Base-by-base conservation (phyloP, 2,113 vertebrate genomes). In the Grantiella picta region DNA sequence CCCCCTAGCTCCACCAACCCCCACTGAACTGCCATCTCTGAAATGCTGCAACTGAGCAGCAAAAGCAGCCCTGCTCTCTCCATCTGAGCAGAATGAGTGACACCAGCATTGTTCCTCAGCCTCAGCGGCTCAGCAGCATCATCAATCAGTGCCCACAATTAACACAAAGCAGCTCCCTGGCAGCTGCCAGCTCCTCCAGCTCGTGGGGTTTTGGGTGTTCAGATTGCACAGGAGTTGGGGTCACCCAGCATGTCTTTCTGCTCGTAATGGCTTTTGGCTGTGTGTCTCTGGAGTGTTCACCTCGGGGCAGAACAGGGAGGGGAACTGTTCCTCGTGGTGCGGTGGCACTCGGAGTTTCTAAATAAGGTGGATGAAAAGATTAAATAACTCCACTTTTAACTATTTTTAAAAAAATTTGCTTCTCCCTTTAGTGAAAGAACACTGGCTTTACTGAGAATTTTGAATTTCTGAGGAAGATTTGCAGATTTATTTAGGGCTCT, bases 121-220 rank as follows among this genome's bases (percentile, higher is more conserved):
- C 80, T 89, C 90, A 8, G 80, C 25, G 56, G 71, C 90, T 92
- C 81, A 38, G 38, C 38, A 38, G 38, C 38, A 81, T 53, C 72
- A 93, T 84, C 88, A 82, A 14, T 77, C 91, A 92, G 64, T 86
- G 66, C 79, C 66, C 72, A 81, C 84, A 86, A 89, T 80, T 80
- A 84, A 80, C 61, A 89, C 38, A 38, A 11, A 38, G 38, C 38
- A 38, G 38, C 38, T 38, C 38, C 38, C 93, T 90, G 93, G 61
- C 86, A 95, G 91, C 93, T 95, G 93, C 93, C 93, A 92, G 29
- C 64, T 90, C 47, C 69, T 86, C 42, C 64, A 47, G 53, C 71
- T 82, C 44, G 44, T 31, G 47, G 16, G 18, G 14, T 23, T 75
- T 79, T 52, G 36, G 40, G 50, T 65, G 75, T 94, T 49, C 38